Percentiles rank a stretch among this genome's conserved stretches.
Evolutionary conservation across 2,797 vertebrate genomes (phyloP).

Genomic region (Pangasius mekongensis): DNA sequence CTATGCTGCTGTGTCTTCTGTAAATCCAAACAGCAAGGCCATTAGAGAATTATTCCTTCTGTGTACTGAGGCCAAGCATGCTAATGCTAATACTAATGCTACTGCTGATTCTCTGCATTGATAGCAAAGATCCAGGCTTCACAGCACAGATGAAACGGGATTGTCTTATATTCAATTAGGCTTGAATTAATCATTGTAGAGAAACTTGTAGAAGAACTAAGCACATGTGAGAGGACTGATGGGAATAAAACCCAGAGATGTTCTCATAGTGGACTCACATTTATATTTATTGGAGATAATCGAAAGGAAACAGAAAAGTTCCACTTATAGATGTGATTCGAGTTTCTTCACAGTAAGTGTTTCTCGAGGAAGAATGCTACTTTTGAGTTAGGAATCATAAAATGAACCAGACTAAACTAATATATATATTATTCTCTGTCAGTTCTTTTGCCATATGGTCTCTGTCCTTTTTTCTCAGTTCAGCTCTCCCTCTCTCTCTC

Average conservation of each 20-base stretch:
- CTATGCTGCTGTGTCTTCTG: conserved; percentile 77
- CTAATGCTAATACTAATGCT: conserved; percentile 51
- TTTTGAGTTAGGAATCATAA: background rate
- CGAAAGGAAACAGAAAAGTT: background rate
- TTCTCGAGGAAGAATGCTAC: background rate
- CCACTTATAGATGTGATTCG: background rate
- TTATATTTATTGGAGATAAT: background rate
- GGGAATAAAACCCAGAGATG: background rate
- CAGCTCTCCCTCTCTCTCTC: conserved; percentile 52
- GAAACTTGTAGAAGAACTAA: background rate
- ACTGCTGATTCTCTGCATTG: conserved; percentile 26
- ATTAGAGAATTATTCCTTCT: conserved; percentile 79
- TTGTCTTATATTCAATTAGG: background rate
- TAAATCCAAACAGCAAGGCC: conserved; percentile 80
- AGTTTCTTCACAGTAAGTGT: background rate
- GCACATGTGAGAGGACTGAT: background rate
- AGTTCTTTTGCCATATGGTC: conserved; percentile 63
- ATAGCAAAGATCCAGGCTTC: conserved; percentile 29
- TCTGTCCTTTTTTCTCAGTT: background rate
- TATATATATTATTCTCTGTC: conserved; percentile 44
- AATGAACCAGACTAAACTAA: background rate
- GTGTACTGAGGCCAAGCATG: conserved; percentile 50
- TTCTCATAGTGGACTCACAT: background rate
- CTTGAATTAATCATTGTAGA: background rate
- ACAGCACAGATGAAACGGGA: background rate